These are phyloP conservation scores for Uropetala carovei DNA, from an alignment of 2,888 invertebrate species.

Conservation along the genomic window DNA sequence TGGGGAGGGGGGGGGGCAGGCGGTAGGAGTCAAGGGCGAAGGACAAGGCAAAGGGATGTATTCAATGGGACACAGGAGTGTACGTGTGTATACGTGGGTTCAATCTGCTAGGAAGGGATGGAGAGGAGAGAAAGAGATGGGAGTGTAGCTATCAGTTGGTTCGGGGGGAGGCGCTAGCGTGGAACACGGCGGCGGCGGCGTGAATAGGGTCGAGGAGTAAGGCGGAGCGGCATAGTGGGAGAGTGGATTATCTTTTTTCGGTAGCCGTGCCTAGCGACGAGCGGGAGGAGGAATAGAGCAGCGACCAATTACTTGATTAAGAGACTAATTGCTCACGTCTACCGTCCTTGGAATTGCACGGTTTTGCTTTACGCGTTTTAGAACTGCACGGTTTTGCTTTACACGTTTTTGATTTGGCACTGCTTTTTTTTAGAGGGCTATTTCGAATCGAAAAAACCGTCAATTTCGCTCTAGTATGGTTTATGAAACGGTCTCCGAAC, in stretches of 20 bases:
- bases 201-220: background rate
- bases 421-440: too few species aligned
- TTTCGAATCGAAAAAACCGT: too few species aligned
- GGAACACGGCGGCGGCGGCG: background rate
- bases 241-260: background rate
- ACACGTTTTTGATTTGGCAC: too few species aligned
- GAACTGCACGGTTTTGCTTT: too few species aligned
- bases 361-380: too few species aligned
- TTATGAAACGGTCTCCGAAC: too few species aligned
- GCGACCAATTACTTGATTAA: constrained; percentile 24
- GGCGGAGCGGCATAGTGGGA: background rate
- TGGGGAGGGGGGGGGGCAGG: too few species aligned
- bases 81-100: background rate
- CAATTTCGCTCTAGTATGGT: too few species aligned
- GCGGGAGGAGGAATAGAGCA: too few species aligned
- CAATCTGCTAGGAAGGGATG: background rate
- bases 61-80: constrained; percentile 3
- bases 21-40: background rate
- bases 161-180: background rate
- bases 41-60: background rate
- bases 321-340: background rate
- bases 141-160: background rate
- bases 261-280: background rate
- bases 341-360: too few species aligned
- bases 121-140: background rate